A percentile compares a stretch with the other conserved stretches of the same genome.
Conservation (phyloP, 2,113 vertebrate species). For the Sceloporus undulatus region DNA sequence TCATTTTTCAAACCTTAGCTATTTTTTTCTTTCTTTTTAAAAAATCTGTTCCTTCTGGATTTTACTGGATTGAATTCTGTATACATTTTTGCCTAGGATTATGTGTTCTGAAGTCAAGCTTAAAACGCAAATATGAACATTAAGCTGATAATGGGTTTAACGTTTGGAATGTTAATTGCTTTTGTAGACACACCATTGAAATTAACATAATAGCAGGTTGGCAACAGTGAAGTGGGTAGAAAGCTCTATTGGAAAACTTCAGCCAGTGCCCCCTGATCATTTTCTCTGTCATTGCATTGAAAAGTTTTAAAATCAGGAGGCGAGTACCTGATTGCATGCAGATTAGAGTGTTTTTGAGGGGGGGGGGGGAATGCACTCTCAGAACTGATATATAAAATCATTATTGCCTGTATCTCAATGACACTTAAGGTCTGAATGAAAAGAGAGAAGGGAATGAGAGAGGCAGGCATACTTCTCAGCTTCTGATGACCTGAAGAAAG, state of each 20-base stretch:
- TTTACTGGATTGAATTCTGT: constrained; percentile 33
- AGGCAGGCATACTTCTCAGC: constrained; percentile 53
- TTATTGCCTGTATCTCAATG: constrained; percentile 43
- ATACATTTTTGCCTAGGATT: constrained; percentile 12
- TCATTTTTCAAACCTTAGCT: constrained; percentile 2
- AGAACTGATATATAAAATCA: constrained; percentile 35
- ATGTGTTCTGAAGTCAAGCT: constrained; percentile 30
- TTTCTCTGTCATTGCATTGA: rapidly evolving
- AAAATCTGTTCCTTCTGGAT: constrained; percentile 43
- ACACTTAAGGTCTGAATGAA: constrained; percentile 46
- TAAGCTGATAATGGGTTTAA: constrained; percentile 37
- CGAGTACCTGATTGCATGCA: constrained; percentile 20
- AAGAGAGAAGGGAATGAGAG: constrained; percentile 41
- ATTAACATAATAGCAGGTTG: constrained; percentile 32
- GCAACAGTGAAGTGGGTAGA: constrained; percentile 32
- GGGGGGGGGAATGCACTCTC: not conserved
- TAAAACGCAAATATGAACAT: constrained; percentile 22
- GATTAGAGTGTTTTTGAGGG: not conserved
- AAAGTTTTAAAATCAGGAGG: constrained; percentile 32
- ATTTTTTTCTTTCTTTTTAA: constrained; percentile 11
- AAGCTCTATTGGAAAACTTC: constrained; percentile 49
- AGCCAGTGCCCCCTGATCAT: rapidly evolving
- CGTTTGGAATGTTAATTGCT: constrained; percentile 47
- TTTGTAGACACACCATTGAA: constrained; percentile 43
- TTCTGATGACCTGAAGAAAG: constrained; percentile 56